Evolutionary conservation across 2,888 invertebrate genomes (phyloP).

Genomic region (Ligdia adustata): DNA sequence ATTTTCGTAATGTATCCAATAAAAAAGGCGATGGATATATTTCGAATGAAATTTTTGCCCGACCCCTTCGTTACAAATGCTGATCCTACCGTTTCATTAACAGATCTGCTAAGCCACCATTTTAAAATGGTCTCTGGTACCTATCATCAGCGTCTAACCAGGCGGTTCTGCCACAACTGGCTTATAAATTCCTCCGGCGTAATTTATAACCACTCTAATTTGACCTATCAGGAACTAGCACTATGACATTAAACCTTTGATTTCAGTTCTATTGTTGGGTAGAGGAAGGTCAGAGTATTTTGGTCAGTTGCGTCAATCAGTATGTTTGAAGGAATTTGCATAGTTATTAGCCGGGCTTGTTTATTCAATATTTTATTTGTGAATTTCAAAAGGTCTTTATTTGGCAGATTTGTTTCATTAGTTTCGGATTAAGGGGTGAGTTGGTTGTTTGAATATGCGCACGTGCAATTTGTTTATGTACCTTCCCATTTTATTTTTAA

Average conservation of each 20-base stretch:
- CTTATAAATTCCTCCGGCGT: slow-evolving; percentile 31
- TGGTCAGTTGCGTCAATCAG: slow-evolving; percentile 24
- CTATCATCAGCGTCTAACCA: not conserved
- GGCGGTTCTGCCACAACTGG: slow-evolving; percentile 36
- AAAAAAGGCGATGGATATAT: no score
- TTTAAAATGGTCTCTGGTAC: not conserved
- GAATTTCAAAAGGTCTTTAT: slow-evolving; percentile 32
- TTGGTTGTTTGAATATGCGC: slow-evolving; percentile 4
- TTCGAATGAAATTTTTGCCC: no score
- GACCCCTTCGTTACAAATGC: no score
- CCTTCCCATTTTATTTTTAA: no score
- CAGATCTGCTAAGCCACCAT: slow-evolving; percentile 34
- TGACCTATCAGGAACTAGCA: slow-evolving; percentile 11
- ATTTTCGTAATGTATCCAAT: no score
- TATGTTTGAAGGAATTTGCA: slow-evolving; percentile 68
- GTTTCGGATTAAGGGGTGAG: slow-evolving; percentile 18
- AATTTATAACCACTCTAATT: slow-evolving; percentile 28
- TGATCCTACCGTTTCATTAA: slow-evolving; percentile 58
- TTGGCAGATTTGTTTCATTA: slow-evolving; percentile 29
- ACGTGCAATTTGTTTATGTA: slow-evolving; percentile 24
- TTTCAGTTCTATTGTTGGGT: not conserved
- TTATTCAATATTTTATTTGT: slow-evolving; percentile 53
- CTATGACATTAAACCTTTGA: not conserved
- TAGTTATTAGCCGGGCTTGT: slow-evolving; percentile 62
- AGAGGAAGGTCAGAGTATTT: slow-evolving; percentile 2